Evolutionary conservation across 2,113 vertebrate genomes (phyloP), one percentile per base, ranked within the genome.

Genomic region (Actinemys pallida): DNA sequence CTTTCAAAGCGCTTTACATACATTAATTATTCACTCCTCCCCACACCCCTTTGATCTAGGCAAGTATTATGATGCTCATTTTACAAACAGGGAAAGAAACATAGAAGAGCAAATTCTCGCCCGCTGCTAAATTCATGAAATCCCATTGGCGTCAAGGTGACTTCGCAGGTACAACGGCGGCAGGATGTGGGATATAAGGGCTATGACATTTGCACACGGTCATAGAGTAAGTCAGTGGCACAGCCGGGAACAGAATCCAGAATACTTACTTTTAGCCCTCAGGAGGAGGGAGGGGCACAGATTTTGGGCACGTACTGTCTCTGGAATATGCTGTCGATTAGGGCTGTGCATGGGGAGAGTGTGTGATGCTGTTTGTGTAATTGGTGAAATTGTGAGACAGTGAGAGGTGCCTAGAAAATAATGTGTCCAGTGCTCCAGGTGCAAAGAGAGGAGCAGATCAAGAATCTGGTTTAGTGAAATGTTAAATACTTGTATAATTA

Each of bases 1-100:
- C 96, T 97, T 96, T 95, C 95, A 90, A 98, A 97, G 94, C 90
- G 93, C 81, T 98, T 97, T 95, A 93, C 83, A 96, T 90, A 50
- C 92, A 96, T 95, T 92, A 95, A 95, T 96, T 97, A 98, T 96
- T 97, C 96, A 96, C 93, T 95, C 92, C 86, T 92, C 65, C 25
- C 93, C 2, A 0, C 87, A 93, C 29, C 91, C n/a, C 93, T 98
- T 97, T 97, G 96, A 98, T 96, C 96, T 92, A 94, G 53, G 93
- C 65, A 94, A 93, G 69, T 81, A 96, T 91, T 85, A 91, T 5
- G 87, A 95, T 81, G 54, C 90, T 96, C 79, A 80, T 89, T 90
- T 96, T 96, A 93, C 91, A 93, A 92, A 80, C 47, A 57, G 83
- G 86, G 90, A 97, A 93, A 75, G 11, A 97, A 95, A 85, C 0